phyloP scores from a whole-genome alignment of 2,113 vertebrate genomes.

The Tachycineta bicolor region DNA sequence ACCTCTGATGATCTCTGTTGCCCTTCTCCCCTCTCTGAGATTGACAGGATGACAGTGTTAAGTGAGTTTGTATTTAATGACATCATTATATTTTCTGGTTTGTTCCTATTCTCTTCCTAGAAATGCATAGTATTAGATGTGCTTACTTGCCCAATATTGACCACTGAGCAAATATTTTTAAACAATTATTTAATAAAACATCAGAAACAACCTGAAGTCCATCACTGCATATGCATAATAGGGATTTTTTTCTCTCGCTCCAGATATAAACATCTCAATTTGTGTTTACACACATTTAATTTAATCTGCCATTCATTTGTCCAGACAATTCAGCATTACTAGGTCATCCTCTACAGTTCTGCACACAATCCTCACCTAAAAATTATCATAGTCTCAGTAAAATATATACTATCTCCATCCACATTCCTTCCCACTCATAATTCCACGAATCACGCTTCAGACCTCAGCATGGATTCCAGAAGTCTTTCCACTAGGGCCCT shows the following conservation, averaged over 20 bases:
- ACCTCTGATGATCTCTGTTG: not conserved
- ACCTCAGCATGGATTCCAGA: not conserved
- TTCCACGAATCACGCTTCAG: not conserved
- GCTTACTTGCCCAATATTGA: not conserved
- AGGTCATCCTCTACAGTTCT: not conserved
- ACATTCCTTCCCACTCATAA: not conserved
- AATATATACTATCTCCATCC: not conserved
- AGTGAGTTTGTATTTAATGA: not conserved
- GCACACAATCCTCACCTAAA: not conserved
- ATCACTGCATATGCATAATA: not conserved
- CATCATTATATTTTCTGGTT: not conserved
- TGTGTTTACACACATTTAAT: not conserved
- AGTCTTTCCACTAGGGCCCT: not conserved
- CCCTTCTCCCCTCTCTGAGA: not conserved
- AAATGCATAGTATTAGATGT: not conserved
- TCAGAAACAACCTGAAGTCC: not conserved
- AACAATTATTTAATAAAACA: not conserved
- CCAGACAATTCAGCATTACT: not conserved
- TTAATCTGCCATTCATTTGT: not conserved
- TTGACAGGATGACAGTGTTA: not conserved
- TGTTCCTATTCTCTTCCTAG: not conserved
- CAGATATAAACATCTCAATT: not conserved
- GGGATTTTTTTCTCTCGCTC: not conserved
- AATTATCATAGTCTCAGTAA: not conserved
- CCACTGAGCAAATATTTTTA: not conserved